phyloP scores from a whole-genome alignment of 2,888 invertebrate species.

The Rhogogaster chlorosoma region DNA sequence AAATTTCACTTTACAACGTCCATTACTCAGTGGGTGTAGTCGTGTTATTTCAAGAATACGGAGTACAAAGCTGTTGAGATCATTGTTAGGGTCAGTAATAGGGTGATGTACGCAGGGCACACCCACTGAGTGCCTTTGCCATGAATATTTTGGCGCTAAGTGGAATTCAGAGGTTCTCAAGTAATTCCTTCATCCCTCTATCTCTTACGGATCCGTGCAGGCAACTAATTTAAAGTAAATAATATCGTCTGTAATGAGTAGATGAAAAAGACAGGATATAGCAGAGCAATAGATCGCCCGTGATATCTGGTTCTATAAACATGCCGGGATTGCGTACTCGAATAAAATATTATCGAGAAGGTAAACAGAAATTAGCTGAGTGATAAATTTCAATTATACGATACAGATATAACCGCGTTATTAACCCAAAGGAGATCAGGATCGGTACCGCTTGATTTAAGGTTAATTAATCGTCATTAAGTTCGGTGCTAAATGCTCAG shows the following conservation, averaged over 20 bases:
- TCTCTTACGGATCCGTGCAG: background rate
- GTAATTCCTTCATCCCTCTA: background rate
- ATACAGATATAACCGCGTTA: background rate
- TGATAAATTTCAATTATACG: slow-evolving; percentile 13
- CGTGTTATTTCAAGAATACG: slow-evolving; percentile 25
- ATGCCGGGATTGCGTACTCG: background rate
- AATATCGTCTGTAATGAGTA: background rate
- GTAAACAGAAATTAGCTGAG: slow-evolving; percentile 14
- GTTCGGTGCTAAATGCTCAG: slow-evolving; percentile 12
- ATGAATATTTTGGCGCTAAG: slow-evolving; percentile 36
- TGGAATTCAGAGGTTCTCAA: slow-evolving; percentile 44
- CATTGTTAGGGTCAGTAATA: slow-evolving; percentile 37
- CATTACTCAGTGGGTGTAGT: slow-evolving; percentile 21
- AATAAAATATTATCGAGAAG: background rate
- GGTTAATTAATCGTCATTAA: slow-evolving; percentile 20
- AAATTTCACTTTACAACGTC: background rate
- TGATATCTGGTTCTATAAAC: slow-evolving; percentile 4
- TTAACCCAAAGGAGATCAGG: background rate
- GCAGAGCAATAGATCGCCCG: background rate
- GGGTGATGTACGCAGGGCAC: slow-evolving; percentile 7
- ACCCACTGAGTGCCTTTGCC: background rate
- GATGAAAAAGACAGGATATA: background rate
- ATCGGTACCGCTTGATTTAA: slow-evolving; percentile 31
- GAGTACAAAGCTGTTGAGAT: slow-evolving; percentile 28
- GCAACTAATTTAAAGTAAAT: background rate